Conservation (phyloP, 1,140 invertebrate genomes). For the Bombus turneri region DNA sequence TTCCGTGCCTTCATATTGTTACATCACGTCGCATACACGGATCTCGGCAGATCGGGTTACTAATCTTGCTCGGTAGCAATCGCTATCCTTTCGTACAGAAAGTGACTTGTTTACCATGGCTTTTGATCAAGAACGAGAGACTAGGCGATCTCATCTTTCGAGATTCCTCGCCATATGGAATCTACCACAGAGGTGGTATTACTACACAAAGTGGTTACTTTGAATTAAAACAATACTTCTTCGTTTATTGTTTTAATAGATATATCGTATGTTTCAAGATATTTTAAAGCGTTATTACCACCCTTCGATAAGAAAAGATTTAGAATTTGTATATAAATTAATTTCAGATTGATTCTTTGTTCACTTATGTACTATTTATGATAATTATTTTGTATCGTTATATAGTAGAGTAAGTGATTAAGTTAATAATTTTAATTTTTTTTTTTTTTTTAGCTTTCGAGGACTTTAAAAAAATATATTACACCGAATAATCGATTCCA, state of each 20-base stretch:
- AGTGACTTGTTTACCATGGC: constrained; percentile 43
- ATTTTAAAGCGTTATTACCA: no score
- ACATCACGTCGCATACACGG: constrained; percentile 39
- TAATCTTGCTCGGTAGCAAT: constrained; percentile 43
- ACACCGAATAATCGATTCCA: no score
- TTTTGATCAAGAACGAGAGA: constrained; percentile 14
- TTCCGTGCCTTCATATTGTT: constrained; percentile 41
- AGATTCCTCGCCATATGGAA: constrained; percentile 7
- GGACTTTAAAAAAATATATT: not conserved
- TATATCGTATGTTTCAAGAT: not conserved
- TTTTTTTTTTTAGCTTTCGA: not conserved
- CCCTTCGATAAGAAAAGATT: not conserved
- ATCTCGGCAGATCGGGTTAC: constrained; percentile 40
- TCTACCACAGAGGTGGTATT: not conserved
- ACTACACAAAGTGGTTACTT: not conserved
- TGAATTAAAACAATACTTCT: not conserved
- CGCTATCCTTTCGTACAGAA: constrained; percentile 39
- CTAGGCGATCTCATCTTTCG: constrained; percentile 10
- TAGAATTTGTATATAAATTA: not conserved
- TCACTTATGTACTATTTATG: not conserved
- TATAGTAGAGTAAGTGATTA: not conserved
- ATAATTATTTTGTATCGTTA: not conserved
- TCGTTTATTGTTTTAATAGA: not conserved
- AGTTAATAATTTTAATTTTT: not conserved
- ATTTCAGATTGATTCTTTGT: not conserved